Base-by-base conservation (phyloP, 2,113 vertebrate species). In the Lates calcarifer region DNA sequence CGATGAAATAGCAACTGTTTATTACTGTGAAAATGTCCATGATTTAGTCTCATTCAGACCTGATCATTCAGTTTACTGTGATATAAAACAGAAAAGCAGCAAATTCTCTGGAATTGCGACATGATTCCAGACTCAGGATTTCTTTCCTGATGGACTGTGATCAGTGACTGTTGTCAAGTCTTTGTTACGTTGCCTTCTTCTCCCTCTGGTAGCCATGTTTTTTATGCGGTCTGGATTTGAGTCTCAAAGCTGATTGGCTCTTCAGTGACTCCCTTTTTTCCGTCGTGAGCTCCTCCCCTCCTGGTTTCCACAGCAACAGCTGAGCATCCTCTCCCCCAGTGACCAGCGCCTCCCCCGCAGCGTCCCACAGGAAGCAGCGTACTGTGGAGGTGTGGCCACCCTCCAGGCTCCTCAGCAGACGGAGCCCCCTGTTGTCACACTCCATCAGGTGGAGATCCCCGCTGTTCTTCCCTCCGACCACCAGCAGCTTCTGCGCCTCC, bases 261-360 rank as follows among this genome's bases (percentile, higher is more conserved):
- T 99, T 99, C 91, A 94, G 76, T 3, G 93, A 89, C 0, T 91
- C 85, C 69, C 87, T 96, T 93, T 95, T 97, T 43, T 90, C 58
- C 0, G 87, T 29, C 18, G 65, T 87, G 39, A 92, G 92, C 80
- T 96, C 96, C 79, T 89, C 84, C 37, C 94, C 93, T 85, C 95
- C 91, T 0, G 95, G 93, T 94, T 95, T 97, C 98, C 98, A 99
- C 29, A 97, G 95, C 87, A 99, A 87, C 89, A 99, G 90, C 89
- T 96, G 97, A 18, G 95, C 96, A 41, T 99, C 98, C 91, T 99
- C 98, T 8, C 97, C 98, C 0, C 97, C 97, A 0, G 97, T 99
- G 88, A 99, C 73, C 84, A 99, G 88, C 56, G 94, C 92, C 66
- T 93, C 93, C 22, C 89, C 93, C 0, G 39, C 63, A 2, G 60